A percentile compares a stretch with the other conserved stretches of the same genome.
Conservation (phyloP, 1,140 invertebrate species). For the Sycophila sp. region DNA sequence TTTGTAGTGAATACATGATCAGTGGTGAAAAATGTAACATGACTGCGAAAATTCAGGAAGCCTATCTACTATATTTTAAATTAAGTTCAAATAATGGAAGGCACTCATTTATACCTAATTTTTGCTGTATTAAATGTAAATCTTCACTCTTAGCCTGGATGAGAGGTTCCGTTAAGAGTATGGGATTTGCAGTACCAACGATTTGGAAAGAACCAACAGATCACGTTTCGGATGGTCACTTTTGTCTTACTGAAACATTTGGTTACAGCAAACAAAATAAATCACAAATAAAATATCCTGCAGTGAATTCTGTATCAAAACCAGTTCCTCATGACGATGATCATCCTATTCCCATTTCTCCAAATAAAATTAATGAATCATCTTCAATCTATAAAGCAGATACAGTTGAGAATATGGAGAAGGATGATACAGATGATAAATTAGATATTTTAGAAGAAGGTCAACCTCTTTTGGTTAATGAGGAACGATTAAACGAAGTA, state of each 20-base stretch:
- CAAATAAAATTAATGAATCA: too few species aligned
- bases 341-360: not conserved
- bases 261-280: too few species aligned
- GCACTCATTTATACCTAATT: not conserved
- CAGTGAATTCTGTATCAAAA: not conserved
- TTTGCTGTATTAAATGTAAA: not conserved
- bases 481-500: not conserved
- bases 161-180: not conserved
- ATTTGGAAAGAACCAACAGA: not conserved
- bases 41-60: not conserved
- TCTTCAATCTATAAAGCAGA: not conserved
- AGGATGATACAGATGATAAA: too few species aligned
- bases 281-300: not conserved
- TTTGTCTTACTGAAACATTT: not conserved
- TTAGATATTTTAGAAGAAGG: not conserved
- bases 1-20: not conserved
- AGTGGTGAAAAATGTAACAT: not conserved
- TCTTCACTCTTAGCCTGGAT: not conserved
- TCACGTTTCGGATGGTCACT: not conserved
- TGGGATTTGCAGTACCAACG: not conserved
- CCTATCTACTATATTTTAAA: not conserved
- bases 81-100: not conserved
- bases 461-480: not conserved
- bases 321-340: not conserved
- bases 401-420: not conserved